Evolutionary conservation across 2,888 invertebrate species (phyloP), one percentile per base, ranked within the genome.

Genomic region (Enchytraeus crypticus): DNA sequence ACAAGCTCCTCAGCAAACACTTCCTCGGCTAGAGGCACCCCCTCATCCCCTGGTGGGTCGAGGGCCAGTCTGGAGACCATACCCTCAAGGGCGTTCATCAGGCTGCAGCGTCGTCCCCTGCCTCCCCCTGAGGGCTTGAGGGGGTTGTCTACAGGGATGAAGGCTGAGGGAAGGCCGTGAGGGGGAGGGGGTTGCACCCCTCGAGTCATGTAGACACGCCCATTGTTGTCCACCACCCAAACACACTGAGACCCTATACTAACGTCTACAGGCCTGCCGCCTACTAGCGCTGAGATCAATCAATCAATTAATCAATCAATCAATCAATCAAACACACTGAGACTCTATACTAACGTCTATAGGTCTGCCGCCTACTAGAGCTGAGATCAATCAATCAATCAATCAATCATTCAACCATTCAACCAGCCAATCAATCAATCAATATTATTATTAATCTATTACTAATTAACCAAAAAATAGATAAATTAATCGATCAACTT

Each of bases 151-250:
- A 38, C 18, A 18, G 38, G 38, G 18, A 54, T 11, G 33, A 32
- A 54, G 14, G 55, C 55, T 1, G 55, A 38, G 26, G 21, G 32
- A 11, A 54, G 55, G 1, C 5, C n/a, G 14, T 54, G 55, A 21
- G 27, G 33, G 18, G 32, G 32, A 18, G 55, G 55, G n/a, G 33
- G 43, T 32, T 26, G 33, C 34, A 23, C 55, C n/a, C 55, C 55
- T 3, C 32, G 32, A n/a, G 33, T 32, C 18, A 54, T 32, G 38
- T 54, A 54, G 8, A 38, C 55, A 21, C 21, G 21, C 14, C 55
- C 55, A 1, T n/a, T 23, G 33, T 34, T 26, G 38, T 54, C 33
- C n/a, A 54, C 55, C 21, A 21, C 55, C 55, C 55, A 54, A 23
- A 54, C 55, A 2, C 32, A 33, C 33, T 38, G 32, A 27, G 8